Base-by-base conservation (phyloP, 2,113 vertebrate genomes). In the Connochaetes taurinus region DNA sequence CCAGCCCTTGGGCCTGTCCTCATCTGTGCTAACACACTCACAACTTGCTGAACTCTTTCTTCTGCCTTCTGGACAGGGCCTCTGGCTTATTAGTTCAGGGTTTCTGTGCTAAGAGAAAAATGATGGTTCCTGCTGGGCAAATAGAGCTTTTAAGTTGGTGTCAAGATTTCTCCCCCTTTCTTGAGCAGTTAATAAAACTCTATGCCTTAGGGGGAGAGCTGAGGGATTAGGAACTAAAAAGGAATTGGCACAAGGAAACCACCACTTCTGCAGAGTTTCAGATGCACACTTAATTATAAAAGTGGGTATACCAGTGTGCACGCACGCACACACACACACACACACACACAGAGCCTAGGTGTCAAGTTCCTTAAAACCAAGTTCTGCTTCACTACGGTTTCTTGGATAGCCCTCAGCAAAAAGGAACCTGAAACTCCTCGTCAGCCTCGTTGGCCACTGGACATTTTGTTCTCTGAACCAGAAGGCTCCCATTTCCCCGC, bases 161-260 rank as follows among this genome's bases (percentile, higher is more conserved):
- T 92, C 87, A 90, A 95, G 90, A 95, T 82, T 87, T 36, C 31
- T 11, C 52, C 52, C n/a, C n/a, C 58, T 74, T 94, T 92, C 47
- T 82, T 7, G 47, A 91, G 81, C 67, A 95, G 96, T 85, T 97
- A 97, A 85, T 11, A 97, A 89, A 90, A 82, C 25, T 93, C 58
- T 57, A 17, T 58, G 57, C 78, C 90, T 89, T 58, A 33, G 53
- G 55, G 55, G n/a, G 55, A 91, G 45, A 14, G 36, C 52, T 29
- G 58, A 96, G 47, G 93, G 45, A 45, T 92, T 58, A 82, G 53
- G 82, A 64, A 95, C 74, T 25, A 67, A 88, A 97, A 88, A 76
- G 33, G 45, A 85, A 67, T 45, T 80, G 92, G 74, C 88, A 27
- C 10, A 33, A 87, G 50, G 33, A 29, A 90, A 43, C 84, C 76